Conservation (phyloP, 2,888 invertebrate species). For the Cataglyphis altisquamis region DNA sequence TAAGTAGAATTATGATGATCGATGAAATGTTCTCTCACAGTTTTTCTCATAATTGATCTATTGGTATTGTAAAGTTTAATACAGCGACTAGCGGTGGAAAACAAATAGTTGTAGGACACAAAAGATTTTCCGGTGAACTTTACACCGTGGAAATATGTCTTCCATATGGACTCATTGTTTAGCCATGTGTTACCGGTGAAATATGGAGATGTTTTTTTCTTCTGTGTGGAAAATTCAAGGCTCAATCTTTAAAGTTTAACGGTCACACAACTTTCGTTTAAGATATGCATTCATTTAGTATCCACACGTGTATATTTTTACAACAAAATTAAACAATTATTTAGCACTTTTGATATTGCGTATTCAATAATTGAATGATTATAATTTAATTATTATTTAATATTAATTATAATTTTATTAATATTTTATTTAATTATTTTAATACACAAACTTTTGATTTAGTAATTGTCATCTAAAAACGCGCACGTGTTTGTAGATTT, state of each 20-base stretch:
- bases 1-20: not conserved
- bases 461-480: not conserved
- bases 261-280: not conserved
- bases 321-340: conserved; percentile 9
- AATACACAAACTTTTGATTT: not conserved
- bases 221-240: not conserved
- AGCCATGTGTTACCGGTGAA: conserved; percentile 21
- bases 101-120: not conserved
- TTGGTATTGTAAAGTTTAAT: not conserved
- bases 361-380: not conserved
- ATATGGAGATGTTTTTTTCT: not conserved
- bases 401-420: not conserved
- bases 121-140: conserved; percentile 3
- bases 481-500: not conserved
- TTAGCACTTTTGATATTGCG: conserved; percentile 10
- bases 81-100: not conserved
- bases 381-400: not conserved
- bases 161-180: conserved; percentile 31
- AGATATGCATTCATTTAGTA: not conserved
- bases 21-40: not conserved
- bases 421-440: not conserved
- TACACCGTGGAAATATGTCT: not conserved
- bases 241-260: not conserved
- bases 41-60: not conserved
- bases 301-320: not conserved